Evolutionary conservation across 2,797 vertebrate species (phyloP).

Genomic region (Myiothlypis chrysogaster): DNA sequence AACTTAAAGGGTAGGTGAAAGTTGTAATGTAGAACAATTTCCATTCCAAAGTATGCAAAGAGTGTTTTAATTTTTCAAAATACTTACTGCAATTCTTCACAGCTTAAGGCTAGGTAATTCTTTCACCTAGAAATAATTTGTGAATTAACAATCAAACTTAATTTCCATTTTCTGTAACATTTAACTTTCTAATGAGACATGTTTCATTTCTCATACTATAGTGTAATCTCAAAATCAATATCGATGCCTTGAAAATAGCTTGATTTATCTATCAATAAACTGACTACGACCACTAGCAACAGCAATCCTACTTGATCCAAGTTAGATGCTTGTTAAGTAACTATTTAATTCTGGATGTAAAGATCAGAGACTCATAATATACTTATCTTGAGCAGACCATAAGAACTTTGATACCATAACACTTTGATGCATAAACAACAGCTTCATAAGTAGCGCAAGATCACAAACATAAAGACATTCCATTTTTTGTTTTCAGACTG

Average conservation of each 20-base stretch:
- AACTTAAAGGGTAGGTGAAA: neutral
- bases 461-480: neutral
- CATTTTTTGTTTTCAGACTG: neutral
- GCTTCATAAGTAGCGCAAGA: neutral
- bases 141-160: neutral
- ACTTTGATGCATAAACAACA: neutral
- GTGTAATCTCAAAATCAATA: neutral
- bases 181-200: neutral
- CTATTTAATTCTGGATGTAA: neutral
- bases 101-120: neutral
- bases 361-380: neutral
- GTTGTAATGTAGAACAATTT: neutral
- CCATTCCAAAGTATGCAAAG: neutral
- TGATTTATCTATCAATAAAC: neutral
- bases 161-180: neutral
- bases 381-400: neutral
- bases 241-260: neutral
- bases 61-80: neutral
- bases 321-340: neutral
- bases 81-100: neutral
- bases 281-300: neutral
- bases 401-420: neutral
- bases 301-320: neutral
- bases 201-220: neutral
- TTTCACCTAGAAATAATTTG: neutral